These are phyloP conservation scores for Drosophila ohnishii DNA, from an alignment of 1,140 invertebrate species.

Conservation along the genomic window DNA sequence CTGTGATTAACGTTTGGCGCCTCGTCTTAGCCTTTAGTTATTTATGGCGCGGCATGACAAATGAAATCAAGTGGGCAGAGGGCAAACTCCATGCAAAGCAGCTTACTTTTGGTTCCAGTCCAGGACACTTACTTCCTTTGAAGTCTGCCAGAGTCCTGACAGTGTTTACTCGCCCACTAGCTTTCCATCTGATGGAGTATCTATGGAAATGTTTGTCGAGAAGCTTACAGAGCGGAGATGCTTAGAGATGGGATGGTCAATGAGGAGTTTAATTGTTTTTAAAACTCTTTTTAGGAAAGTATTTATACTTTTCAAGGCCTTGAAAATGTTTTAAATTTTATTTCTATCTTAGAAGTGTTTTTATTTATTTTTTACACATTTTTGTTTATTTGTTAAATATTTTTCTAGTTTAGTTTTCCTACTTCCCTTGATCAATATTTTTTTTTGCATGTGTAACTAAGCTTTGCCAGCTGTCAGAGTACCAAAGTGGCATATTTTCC, in stretches of 20 bases:
- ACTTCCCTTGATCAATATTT: background rate
- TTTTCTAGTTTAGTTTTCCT: background rate
- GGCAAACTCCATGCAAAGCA: conserved; percentile 27
- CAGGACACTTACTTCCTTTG: conserved; percentile 22
- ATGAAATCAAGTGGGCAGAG: conserved; percentile 44
- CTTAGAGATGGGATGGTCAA: background rate
- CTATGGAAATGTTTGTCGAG: conserved; percentile 5
- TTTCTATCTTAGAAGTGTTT: background rate
- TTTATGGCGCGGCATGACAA: conserved; percentile 54
- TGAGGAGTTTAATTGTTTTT: background rate
- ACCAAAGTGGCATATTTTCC: background rate
- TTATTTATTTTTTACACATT: background rate
- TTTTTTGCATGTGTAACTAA: conserved; percentile 13
- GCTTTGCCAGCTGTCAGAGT: conserved; percentile 18
- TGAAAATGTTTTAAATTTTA: background rate
- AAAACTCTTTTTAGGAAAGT: background rate
- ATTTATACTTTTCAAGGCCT: background rate
- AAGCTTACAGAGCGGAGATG: background rate
- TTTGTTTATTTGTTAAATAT: background rate
- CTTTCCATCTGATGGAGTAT: conserved; percentile 16
- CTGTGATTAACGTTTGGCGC: conserved; percentile 66
- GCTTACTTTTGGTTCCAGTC: conserved; percentile 16
- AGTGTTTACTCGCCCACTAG: conserved; percentile 25
- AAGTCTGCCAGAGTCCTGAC: conserved; percentile 21
- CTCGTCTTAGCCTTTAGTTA: conserved; percentile 56